Base-by-base conservation (phyloP, 2,113 vertebrate genomes). In the Crotalus viridis region DNA sequence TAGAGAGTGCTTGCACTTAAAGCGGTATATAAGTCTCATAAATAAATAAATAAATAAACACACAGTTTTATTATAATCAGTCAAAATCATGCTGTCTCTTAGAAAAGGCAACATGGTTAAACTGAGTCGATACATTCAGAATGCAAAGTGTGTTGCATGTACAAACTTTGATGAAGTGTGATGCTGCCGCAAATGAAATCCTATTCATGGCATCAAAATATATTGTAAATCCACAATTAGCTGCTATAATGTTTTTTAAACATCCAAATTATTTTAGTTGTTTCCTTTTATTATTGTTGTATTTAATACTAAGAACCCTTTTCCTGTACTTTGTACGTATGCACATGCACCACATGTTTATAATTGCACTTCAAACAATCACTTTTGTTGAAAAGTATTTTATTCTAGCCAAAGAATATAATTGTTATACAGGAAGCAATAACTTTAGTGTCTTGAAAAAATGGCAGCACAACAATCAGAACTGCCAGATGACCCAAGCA, bases 401-500 rank as follows among this genome's bases (percentile, higher is more conserved):
- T 54, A 24, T 6, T 54, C 21, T 52, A 39, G 39, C 55, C 33
- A 24, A 85, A 12, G 22, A 39, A 48, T 17, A 89, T 90, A 85
- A 19, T 88, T 64, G 7, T 33, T 89, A 43, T 61, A 1, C 10
- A 39, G 4, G 64, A 9, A 57, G 93, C 61, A 96, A 97, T 96
- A 87, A 93, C 64, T 55, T 95, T 15, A 69, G 51, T 93, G 95
- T 96, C 7, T 64, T 93, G 95, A 92, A 92, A 95, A 92, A 69
- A 92, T 74, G 92, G 88, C 24, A 90, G 24, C n/a, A 55, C 13
- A 95, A 94, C 93, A 96, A 91, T 95, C 90, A 95, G 95, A 96
- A 89, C 86, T 92, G 93, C 95, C 94, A 95, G 94, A 97, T 97
- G 93, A 95, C 92, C 87, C 39, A 85, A 56, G 91, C 0, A 92